Evolutionary conservation across 92 coral and sea anemone species (phyloP), one percentile per base, ranked within the genome.

Genomic region (Chrysogorgia sp.): DNA sequence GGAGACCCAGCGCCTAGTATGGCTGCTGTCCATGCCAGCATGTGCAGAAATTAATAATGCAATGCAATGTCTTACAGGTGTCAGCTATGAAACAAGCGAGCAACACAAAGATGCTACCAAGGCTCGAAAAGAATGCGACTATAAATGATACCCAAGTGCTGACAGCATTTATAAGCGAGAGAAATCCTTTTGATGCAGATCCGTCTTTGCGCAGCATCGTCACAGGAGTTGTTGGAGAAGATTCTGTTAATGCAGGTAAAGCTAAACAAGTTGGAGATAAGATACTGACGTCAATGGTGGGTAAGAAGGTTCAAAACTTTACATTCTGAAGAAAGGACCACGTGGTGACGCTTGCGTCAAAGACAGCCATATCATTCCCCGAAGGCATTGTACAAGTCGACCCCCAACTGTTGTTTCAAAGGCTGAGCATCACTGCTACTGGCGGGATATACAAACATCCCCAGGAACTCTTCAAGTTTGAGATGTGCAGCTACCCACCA

Each of bases 401-500:
- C 43, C 88, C 88, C 0, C 86, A 77, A 66, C 47, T 86, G 22
- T 66, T 87, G 2, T 87, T 83, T 35, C 91, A 83, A 61, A 87
- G 87, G 34, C 80, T 87, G 24, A 81, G 67, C 33, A 34, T 87
- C 22, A 41, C 74, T 57, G 90, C 81, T 5, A 82, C 85, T n/a
- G 33, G 64, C 9, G 78, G 84, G 14, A 76, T 58, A 63, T 79
- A 69, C 21, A 85, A 77, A 25, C 52, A 72, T 35, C 85, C 82
- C 43, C 21, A 68, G 49, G 8, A 48, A 4, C 20, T 83, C 31
- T 85, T 79, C 50, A 33, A 26, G 21, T 53, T 40, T 50, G 89
- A 88, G 60, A 70, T 85, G 85, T 87, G 71, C 71, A 83, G 91
- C 80, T 83, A 64, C 74, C 85, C 91, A 4, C 71, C 88, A 26